Percentiles rank a stretch among this genome's conserved stretches.
phyloP scores from a whole-genome alignment of 2,797 vertebrate species.

The Euthynnus affinis region DNA sequence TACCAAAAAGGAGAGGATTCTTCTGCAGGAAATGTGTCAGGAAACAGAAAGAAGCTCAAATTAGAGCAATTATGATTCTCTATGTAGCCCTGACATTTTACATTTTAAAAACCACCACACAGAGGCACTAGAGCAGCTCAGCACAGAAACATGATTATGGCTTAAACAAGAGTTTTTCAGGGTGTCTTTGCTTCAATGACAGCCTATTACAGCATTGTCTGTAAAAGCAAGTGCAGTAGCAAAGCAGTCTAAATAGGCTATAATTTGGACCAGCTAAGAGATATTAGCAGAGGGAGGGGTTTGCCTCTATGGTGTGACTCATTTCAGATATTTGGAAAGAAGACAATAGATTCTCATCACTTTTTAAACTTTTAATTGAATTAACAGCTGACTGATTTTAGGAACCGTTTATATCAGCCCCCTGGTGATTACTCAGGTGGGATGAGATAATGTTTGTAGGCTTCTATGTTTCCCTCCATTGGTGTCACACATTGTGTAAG shows the following conservation, averaged over 20 bases:
- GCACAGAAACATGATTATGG: conserved; percentile 2
- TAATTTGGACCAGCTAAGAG: neutral
- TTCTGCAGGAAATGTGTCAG: neutral
- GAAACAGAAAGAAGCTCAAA: neutral
- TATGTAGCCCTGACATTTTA: neutral
- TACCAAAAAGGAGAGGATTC: neutral
- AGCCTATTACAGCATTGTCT: no score
- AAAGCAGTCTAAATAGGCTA: neutral
- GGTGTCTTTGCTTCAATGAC: no score
- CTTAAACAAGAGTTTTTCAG: neutral
- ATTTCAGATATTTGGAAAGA: neutral
- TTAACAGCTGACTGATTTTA: neutral
- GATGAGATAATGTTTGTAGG: neutral
- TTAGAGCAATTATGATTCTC: neutral
- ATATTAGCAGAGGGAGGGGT: neutral
- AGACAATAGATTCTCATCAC: neutral
- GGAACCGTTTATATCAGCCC: neutral
- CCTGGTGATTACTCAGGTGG: neutral
- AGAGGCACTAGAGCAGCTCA: neutral
- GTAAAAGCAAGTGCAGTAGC: neutral
- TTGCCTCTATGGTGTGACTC: no score
- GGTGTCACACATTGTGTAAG: conserved; percentile 24
- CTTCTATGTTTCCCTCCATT: neutral
- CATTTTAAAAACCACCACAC: conserved; percentile 3
- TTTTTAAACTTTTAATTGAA: neutral